Evolutionary conservation across 53 echinoderm and acorn worm genomes (phyloP), one percentile per base, ranked within the genome.

Genomic region (Hippasteria phrygiana): DNA sequence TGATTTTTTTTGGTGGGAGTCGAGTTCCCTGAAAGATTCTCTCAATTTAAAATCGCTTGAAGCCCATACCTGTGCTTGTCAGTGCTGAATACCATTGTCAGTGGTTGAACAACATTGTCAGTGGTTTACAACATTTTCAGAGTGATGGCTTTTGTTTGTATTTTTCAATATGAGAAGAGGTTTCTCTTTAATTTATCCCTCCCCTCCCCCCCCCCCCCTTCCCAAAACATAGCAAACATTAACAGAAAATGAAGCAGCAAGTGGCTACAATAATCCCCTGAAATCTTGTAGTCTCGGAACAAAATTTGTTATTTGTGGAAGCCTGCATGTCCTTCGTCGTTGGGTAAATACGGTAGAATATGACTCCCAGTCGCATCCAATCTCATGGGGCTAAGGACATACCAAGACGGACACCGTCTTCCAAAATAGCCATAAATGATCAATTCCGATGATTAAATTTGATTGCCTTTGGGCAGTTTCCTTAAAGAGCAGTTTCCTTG

Each of bases 371-470:
- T 48, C 5, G 18, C 41, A 37, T 73, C 36, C 73, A 73, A 40
- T 11, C 43, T 41, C 73, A 24, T 24, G 17, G 75, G 75, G 48
- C 14, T 14, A 18, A 12, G 18, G 22, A 62, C 18, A 10, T 11
- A 20, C 31, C 40, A 10, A 38, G 43, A 62, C 10, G 43, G 51
- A 69, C 32, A 67, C 84, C 51, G 28, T 51, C 34, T 32, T 70
- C 84, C 84, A 84, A 70, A 84, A 84, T 84, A 70, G 84, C 45
- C 84, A 84, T 84, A 84, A 84, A 84, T 84, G 84, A 84, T 84
- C 84, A 84, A 84, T 84, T 84, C 71, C 36, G 12, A 69, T 84
- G 84, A 84, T 84, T 84, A 84, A 84, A 84, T 69, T 84, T 69
- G 84, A 84, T 71, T 51, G 37, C 47, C 84, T 50, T 36, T 3